Conservation (phyloP, 1,140 invertebrate genomes). For the Brachionus calyciflorus region DNA sequence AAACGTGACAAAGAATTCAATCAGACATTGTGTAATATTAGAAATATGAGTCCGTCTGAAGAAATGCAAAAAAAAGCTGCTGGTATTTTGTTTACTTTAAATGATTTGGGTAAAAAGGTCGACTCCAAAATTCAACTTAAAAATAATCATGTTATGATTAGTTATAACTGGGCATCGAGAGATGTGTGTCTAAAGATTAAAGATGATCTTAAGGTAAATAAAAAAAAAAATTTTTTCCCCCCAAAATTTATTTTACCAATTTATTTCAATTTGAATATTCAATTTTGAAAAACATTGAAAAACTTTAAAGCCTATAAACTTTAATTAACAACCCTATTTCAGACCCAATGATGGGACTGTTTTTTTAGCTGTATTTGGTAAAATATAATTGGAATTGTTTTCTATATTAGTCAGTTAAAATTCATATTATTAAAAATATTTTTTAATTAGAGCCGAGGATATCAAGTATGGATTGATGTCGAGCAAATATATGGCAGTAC, state of each 20-base stretch:
- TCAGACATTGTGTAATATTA: background rate
- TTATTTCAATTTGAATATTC: too few relatives aligned
- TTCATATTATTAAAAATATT: background rate
- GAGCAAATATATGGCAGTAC: constrained; percentile 28
- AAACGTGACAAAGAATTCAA: constrained; percentile 25
- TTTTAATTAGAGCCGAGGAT: background rate
- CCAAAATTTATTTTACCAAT: too few relatives aligned
- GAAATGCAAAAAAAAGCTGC: constrained; percentile 37
- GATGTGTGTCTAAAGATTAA: constrained; percentile 37
- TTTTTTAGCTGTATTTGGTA: too few relatives aligned
- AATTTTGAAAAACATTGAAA: too few relatives aligned
- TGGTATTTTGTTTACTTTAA: constrained; percentile 36
- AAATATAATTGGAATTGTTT: too few relatives aligned
- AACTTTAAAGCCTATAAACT: too few relatives aligned
- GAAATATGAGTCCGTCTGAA: constrained; percentile 3
- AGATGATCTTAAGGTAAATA: constrained; percentile 4
- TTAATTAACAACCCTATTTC: too few relatives aligned
- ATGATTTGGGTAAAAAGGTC: constrained; percentile 11
- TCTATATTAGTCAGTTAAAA: too few relatives aligned
- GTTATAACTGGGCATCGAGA: constrained; percentile 25
- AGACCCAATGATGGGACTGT: too few relatives aligned
- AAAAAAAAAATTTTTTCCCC: too few relatives aligned
- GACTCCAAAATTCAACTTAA: constrained; percentile 16
- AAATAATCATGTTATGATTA: constrained; percentile 34
- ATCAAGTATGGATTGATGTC: constrained; percentile 40